These are phyloP conservation scores for Loripinus fragilis DNA, from an alignment of 2,888 invertebrate genomes.

Conservation along the genomic window DNA sequence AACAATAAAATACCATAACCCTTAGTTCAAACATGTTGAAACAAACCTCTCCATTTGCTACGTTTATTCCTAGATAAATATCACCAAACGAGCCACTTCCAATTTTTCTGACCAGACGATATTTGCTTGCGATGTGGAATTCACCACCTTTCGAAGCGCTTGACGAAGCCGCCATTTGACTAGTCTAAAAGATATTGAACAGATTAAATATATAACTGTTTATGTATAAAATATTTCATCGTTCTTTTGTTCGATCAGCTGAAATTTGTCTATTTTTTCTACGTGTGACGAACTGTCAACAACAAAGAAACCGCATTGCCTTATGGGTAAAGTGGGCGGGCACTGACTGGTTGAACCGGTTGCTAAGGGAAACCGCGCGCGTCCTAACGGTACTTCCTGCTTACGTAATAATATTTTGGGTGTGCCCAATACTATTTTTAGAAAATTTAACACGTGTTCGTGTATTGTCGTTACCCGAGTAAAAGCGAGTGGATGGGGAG, in stretches of 20 bases:
- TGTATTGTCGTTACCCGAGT: not conserved
- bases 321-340: slow-evolving; percentile 60
- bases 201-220: not conserved
- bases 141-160: slow-evolving; percentile 73
- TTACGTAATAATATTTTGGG: slow-evolving; percentile 23
- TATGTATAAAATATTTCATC: slow-evolving; percentile 16
- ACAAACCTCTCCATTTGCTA: slow-evolving; percentile 81
- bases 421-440: slow-evolving; percentile 37
- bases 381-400: slow-evolving; percentile 39
- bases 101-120: slow-evolving; percentile 82
- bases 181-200: not conserved
- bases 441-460: slow-evolving; percentile 14
- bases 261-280: slow-evolving; percentile 25
- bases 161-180: slow-evolving; percentile 41
- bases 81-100: slow-evolving; percentile 84
- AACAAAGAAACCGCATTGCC: slow-evolving; percentile 51
- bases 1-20: no score
- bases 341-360: slow-evolving; percentile 44
- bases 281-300: slow-evolving; percentile 44
- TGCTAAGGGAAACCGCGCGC: slow-evolving; percentile 50
- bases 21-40: slow-evolving; percentile 16
- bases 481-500: no score
- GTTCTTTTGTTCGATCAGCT: slow-evolving; percentile 48
- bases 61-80: slow-evolving; percentile 82
- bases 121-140: slow-evolving; percentile 81